Base-by-base conservation (phyloP, 2,113 vertebrate species). In the Barnardius zonarius region DNA sequence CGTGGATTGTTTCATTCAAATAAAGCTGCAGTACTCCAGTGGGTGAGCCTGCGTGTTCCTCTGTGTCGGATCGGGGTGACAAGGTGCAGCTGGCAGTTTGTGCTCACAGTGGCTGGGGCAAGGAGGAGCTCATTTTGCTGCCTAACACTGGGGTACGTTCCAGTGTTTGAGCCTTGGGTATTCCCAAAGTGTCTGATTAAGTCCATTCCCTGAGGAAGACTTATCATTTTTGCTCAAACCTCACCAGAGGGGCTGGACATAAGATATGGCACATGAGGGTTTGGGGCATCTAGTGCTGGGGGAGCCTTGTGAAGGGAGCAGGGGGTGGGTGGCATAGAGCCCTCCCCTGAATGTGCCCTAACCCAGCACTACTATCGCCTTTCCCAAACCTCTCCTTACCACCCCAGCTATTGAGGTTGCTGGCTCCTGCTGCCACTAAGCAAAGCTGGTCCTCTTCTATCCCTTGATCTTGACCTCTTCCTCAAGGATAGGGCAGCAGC, bases 11-110 rank as follows among this genome's bases (percentile, higher is more conserved):
- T 96, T 96, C 85, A 94, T 96, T 92, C 85, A 88, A 97, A 97
- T 97, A 97, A 97, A 97, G 95, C 96, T 97, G 97, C 96, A 97
- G 93, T 96, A 96, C 92, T 95, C 70, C 0, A 97, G 91, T 41
- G 67, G 86, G 51, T 83, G 73, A 88, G 92, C 51, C 77, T 84
- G 62, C 2, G 86, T 96, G 95, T 97, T 68, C 57, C 70, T 96
- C 81, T 96, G 67, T 92, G 82, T 52, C 1, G 5, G 77, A 49
- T 37, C 0, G 18, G 72, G 78, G n/a, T 75, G 89, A 27, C 4
- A 5, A 51, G 48, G 22, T 27, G 62, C 70, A 64, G 76, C 48
- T 69, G 23, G 24, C 13, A 39, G 5, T 11, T 35, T 52, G 35
- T 62, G 57, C 51, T 84, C 25, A 12, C 13, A 2, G 35, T 28